Conservation (phyloP, 2,888 invertebrate genomes). For the Apamea sordens region DNA sequence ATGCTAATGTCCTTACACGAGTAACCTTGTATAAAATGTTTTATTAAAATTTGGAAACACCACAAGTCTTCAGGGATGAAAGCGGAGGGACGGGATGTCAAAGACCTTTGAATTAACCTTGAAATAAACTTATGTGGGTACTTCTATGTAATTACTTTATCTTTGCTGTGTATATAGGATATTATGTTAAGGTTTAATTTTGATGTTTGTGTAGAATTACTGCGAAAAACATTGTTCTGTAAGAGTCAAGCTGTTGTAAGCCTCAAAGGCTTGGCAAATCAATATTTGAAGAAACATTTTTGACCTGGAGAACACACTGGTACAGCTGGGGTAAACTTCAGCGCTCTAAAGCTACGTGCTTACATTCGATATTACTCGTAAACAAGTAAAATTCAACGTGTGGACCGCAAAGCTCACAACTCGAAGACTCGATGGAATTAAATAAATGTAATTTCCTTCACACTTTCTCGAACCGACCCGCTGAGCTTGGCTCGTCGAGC, state of each 20-base stretch:
- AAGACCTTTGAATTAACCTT: conserved; percentile 48
- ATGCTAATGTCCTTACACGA: conserved; percentile 41
- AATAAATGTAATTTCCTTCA: background rate
- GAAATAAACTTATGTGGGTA: conserved; percentile 24
- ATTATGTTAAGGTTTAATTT: background rate
- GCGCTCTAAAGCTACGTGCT: background rate
- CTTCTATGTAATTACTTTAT: conserved; percentile 6
- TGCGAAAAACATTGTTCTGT: background rate
- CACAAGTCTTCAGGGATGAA: conserved; percentile 47
- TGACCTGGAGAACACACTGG: no score
- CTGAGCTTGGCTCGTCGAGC: background rate
- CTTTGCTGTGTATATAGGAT: background rate
- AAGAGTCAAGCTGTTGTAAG: background rate
- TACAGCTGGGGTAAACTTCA: no score
- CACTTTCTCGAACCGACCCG: background rate
- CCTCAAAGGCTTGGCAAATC: background rate
- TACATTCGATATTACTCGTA: background rate
- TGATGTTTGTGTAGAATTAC: background rate
- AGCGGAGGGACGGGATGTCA: conserved; percentile 33
- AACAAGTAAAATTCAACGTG: no score
- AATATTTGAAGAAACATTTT: background rate
- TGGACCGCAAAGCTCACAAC: background rate
- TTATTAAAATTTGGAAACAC: conserved; percentile 50
- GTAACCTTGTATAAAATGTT: conserved; percentile 32
- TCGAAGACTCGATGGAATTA: background rate